Percentiles rank a stretch among this genome's conserved stretches.
These are phyloP conservation scores for Agapetus fuscipes DNA, from an alignment of 2,888 invertebrate genomes.

Conservation along the genomic window DNA sequence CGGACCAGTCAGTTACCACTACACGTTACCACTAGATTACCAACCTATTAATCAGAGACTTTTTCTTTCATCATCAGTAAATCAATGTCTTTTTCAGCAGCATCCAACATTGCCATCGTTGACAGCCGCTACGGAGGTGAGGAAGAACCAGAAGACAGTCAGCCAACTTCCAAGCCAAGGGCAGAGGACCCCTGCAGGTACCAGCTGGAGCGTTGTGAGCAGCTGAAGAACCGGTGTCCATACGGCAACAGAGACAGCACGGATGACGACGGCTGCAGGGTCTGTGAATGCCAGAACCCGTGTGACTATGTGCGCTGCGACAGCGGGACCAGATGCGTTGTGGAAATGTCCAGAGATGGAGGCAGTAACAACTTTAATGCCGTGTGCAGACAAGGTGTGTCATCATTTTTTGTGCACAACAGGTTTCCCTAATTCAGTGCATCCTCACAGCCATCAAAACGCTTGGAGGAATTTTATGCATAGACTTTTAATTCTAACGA, in stretches of 20 bases:
- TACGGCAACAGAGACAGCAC: conserved; percentile 57
- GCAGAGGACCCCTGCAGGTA: conserved; percentile 43
- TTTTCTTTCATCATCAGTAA: too few species aligned
- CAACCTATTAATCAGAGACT: too few species aligned
- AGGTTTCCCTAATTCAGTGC: too few species aligned
- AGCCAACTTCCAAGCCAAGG: conserved; percentile 24
- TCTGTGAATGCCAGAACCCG: conserved; percentile 68
- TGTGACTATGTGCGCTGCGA: conserved; percentile 55
- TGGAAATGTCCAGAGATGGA: conserved; percentile 43
- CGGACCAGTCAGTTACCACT: too few species aligned
- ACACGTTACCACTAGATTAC: too few species aligned
- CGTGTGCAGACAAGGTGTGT: conserved; percentile 55
- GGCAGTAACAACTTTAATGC: conserved; percentile 41
- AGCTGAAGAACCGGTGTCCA: conserved; percentile 57
- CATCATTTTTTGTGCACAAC: too few species aligned
- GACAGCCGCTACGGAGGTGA: conserved; percentile 24
- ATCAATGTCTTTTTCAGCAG: conserved; percentile 28
- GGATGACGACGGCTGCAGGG: conserved; percentile 54
- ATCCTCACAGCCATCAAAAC: too few species aligned
- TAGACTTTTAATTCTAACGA: too few species aligned
- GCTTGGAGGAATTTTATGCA: too few species aligned
- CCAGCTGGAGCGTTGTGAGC: conserved; percentile 51
- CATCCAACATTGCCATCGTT: conserved; percentile 27
- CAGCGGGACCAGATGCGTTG: conserved; percentile 57
- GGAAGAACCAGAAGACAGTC: conserved; percentile 1